phyloP scores from a whole-genome alignment of 2,888 invertebrate genomes.

The Acleris cristana region DNA sequence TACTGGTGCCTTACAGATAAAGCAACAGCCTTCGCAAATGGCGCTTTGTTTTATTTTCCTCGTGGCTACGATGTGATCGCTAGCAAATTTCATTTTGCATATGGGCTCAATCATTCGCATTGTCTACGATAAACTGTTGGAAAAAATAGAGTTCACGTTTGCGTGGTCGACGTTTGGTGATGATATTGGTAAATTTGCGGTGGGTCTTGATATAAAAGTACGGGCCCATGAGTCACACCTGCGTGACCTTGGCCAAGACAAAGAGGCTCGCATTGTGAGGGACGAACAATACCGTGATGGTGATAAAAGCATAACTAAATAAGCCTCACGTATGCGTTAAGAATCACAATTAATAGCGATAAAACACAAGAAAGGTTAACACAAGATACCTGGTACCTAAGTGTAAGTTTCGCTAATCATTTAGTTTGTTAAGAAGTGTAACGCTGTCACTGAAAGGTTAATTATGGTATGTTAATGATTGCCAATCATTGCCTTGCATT shows the following conservation, averaged over 20 bases:
- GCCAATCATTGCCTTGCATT: too few species aligned
- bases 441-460: neutral
- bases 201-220: slow-evolving; percentile 36
- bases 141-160: slow-evolving; percentile 20
- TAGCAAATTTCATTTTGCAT: slow-evolving; percentile 20
- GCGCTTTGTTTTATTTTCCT: slow-evolving; percentile 38
- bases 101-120: neutral
- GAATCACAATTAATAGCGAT: slow-evolving; percentile 56
- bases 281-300: slow-evolving; percentile 61
- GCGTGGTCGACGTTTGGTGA: neutral
- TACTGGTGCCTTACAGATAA: slow-evolving; percentile 37
- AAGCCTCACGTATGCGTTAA: slow-evolving; percentile 54
- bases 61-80: slow-evolving; percentile 24
- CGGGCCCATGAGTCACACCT: slow-evolving; percentile 51
- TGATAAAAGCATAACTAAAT: slow-evolving; percentile 72
- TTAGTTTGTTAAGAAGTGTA: slow-evolving; percentile 12
- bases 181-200: slow-evolving; percentile 14
- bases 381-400: slow-evolving; percentile 11
- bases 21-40: slow-evolving; percentile 33
- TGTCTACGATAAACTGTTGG: neutral
- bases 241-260: slow-evolving; percentile 75
- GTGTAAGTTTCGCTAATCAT: neutral
- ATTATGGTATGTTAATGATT: too few species aligned
- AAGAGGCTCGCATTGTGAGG: slow-evolving; percentile 65
- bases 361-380: slow-evolving; percentile 24